Evolutionary conservation across 2,888 invertebrate genomes (phyloP).

Genomic region (Lamproptera curius): DNA sequence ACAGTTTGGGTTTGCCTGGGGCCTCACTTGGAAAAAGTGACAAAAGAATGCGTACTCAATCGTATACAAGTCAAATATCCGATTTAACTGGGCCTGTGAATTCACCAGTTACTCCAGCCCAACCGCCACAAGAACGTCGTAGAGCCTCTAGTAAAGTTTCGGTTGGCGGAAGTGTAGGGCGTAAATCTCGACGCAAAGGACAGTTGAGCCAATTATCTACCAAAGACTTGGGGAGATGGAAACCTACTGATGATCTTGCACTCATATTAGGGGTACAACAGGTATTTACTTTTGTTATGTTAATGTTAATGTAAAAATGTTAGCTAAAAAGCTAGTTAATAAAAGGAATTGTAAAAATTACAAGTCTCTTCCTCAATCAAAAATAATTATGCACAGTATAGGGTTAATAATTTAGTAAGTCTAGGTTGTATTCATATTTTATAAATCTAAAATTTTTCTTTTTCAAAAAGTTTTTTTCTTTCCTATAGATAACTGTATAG

Average conservation of each 20-base stretch:
- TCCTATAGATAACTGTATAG: no score
- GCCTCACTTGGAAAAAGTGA: constrained; percentile 68
- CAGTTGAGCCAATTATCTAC: constrained; percentile 84
- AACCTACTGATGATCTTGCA: constrained; percentile 97
- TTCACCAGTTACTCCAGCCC: constrained; percentile 33
- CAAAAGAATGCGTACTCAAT: constrained; percentile 68
- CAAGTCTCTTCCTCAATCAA: no score
- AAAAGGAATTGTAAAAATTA: no score
- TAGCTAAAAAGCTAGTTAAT: no score
- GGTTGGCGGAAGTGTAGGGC: constrained; percentile 53
- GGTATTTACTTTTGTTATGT: constrained; percentile 50
- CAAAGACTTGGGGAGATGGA: constrained; percentile 96
- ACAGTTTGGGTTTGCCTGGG: constrained; percentile 85
- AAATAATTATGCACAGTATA: no score
- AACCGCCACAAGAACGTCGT: constrained; percentile 48
- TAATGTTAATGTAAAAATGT: no score
- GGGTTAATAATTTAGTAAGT: no score
- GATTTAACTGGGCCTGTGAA: constrained; percentile 53
- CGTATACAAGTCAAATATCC: constrained; percentile 72
- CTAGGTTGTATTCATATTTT: no score
- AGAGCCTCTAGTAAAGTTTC: constrained; percentile 62
- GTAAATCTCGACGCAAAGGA: constrained; percentile 79
- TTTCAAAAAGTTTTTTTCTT: no score
- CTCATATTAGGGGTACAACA: constrained; percentile 96
- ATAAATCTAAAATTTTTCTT: no score